Conservation (phyloP, 2,113 vertebrate species). For the Indicator maculatus region DNA sequence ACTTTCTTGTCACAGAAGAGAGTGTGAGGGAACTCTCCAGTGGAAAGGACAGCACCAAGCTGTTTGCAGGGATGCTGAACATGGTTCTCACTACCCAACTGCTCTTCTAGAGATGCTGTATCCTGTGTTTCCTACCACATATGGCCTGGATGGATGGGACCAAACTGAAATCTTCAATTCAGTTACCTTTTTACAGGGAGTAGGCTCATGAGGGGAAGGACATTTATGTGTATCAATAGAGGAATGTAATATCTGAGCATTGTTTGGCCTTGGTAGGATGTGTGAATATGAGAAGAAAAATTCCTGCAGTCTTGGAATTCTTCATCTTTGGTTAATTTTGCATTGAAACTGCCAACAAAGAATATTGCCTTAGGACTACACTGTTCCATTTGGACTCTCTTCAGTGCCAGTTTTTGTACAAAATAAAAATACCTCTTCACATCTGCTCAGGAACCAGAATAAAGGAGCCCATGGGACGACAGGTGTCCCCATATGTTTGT, state of each 20-base stretch:
- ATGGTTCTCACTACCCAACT: background rate
- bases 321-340: background rate
- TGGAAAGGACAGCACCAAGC: background rate
- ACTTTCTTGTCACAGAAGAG: slow-evolving; percentile 43
- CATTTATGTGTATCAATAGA: background rate
- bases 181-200: background rate
- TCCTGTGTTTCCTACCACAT: background rate
- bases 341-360: background rate
- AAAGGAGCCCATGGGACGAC: background rate
- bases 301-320: background rate
- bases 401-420: slow-evolving; percentile 13
- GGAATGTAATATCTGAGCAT: background rate
- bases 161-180: background rate
- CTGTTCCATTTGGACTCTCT: background rate
- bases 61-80: background rate
- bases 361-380: background rate
- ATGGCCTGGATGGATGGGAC: background rate
- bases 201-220: background rate
- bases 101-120: background rate
- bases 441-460: background rate
- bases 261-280: background rate
- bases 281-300: background rate
- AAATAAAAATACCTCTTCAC: slow-evolving; percentile 25
- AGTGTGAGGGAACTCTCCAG: background rate
- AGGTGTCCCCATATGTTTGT: too few species aligned